Conservation (phyloP, 1,140 invertebrate species). For the Parasteatoda tepidariorum region DNA sequence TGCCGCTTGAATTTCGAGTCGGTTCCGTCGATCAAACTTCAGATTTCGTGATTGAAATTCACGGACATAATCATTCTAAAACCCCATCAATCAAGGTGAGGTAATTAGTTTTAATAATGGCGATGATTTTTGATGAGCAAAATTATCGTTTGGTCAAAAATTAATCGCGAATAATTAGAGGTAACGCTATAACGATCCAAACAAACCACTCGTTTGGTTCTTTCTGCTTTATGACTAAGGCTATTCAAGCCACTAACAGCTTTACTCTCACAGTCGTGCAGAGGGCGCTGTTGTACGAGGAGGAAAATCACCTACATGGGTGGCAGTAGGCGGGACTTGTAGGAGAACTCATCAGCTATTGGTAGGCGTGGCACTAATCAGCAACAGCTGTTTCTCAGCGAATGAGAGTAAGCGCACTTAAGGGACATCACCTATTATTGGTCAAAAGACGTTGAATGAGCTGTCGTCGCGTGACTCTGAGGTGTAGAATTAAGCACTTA, state of each 20-base stretch:
- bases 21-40: too few species aligned
- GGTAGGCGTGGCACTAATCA: slow-evolving; percentile 54
- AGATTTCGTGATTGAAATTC: too few species aligned
- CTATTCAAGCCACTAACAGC: background rate
- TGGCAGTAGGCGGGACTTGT: slow-evolving; percentile 13
- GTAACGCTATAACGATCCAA: background rate
- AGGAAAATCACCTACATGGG: background rate
- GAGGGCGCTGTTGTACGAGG: slow-evolving; percentile 33
- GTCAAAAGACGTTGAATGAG: slow-evolving; percentile 12
- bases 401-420: background rate
- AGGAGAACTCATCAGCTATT: slow-evolving; percentile 5
- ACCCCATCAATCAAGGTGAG: too few species aligned
- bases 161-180: too few species aligned
- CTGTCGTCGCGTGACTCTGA: slow-evolving; percentile 12
- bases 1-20: too few species aligned
- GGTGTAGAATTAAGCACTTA: background rate
- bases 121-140: too few species aligned
- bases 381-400: slow-evolving; percentile 35
- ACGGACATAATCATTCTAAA: too few species aligned
- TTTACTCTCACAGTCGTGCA: background rate
- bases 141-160: too few species aligned
- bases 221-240: slow-evolving; percentile 1
- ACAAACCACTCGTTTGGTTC: background rate
- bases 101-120: too few species aligned
- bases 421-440: slow-evolving; percentile 7